Evolutionary conservation across 2,113 vertebrate genomes (phyloP), one percentile per base, ranked within the genome.

Genomic region (Ranitomeya imitator): DNA sequence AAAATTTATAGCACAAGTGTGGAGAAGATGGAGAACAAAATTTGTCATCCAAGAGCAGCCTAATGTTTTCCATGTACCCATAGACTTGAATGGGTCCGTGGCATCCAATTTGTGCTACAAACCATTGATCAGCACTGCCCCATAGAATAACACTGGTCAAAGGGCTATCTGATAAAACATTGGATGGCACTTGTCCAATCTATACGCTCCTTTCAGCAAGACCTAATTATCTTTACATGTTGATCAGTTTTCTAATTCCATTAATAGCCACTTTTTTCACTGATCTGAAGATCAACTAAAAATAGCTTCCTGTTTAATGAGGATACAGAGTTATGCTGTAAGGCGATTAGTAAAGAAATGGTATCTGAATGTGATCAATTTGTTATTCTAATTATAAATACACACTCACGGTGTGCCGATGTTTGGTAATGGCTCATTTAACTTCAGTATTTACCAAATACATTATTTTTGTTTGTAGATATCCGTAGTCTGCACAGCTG

Each of bases 371-470:
- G 54, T 54, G 23, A 87, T 69, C 61, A 31, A 51, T 69, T 67
- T 87, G 77, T 80, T 80, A 80, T 31, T n/a, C 71, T 71, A 61
- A 80, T 51, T 26, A 87, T 59, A 86, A 79, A n/a, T n/a, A n/a
- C n/a, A n/a, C 4, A 12, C 16, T 69, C 74, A 21, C 69, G 77
- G 60, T 79, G 12, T 10, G n/a, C 45, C 45, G 71, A 71, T 67
- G 52, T 80, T 57, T 59, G 76, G 67, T 86, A 80, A 87, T 81
- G 86, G 86, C 23, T 87, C 86, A 87, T 87, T 87, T 69, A 87
- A 37, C 76, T 67, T 79, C 60, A 80, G 51, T 23, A 19, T 69
- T 77, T n/a, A 18, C 16, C 18, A 69, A 45, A 45, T 5, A 45
- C 37, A 45, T 45, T 45, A 45, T 45, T 45, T 45, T 45, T 45